A percentile compares a stretch with the other conserved stretches of the same genome.
Evolutionary conservation across 2,888 invertebrate species (phyloP).

Genomic region (Lycaena phlaeas): DNA sequence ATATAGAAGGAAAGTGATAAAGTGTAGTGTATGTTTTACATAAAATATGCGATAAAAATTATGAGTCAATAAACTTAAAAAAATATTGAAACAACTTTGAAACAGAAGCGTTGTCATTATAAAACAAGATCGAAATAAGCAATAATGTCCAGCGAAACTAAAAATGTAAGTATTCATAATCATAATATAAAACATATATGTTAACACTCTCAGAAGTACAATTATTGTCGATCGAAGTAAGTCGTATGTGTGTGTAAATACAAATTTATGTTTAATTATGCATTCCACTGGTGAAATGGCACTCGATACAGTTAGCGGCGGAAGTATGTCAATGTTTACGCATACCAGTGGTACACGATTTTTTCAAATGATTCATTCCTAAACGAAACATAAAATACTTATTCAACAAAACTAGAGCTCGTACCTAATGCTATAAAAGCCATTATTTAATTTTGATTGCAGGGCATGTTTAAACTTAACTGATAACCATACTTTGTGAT

Average conservation of each 20-base stretch:
- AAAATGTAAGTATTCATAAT: conserved; percentile 75
- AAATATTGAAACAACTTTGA: neutral
- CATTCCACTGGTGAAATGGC: conserved; percentile 30
- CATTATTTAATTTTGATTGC: neutral
- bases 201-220: conserved; percentile 9
- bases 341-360: conserved; percentile 34
- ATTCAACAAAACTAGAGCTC: neutral
- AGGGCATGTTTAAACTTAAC: neutral
- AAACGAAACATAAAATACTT: conserved; percentile 3
- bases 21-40: no score
- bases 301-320: conserved; percentile 37
- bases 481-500: no score
- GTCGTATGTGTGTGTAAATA: conserved; percentile 14
- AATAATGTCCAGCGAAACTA: conserved; percentile 74
- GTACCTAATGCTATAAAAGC: neutral
- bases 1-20: no score
- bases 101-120: no score
- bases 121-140: no score
- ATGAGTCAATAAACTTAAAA: neutral
- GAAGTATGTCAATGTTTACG: conserved; percentile 46
- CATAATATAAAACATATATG: neutral
- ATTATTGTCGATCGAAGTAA: no score
- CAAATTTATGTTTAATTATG: conserved; percentile 18
- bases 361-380: conserved; percentile 25
- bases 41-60: no score